Conservation (phyloP, 2,113 vertebrate species). For the Panthera tigris region DNA sequence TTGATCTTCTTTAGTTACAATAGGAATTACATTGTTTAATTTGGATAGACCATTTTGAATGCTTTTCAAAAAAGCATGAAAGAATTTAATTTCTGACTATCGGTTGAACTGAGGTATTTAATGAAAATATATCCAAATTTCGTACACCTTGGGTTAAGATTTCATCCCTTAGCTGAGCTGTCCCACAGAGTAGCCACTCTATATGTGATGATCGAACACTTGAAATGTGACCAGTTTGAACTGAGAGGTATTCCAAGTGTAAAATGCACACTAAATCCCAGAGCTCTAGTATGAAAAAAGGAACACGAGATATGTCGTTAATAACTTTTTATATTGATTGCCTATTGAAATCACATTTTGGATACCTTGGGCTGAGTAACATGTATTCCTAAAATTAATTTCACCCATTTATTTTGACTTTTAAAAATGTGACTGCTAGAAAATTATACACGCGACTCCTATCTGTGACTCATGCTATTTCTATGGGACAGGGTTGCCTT, state of each 20-base stretch:
- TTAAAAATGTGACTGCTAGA: neutral
- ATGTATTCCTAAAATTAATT: neutral
- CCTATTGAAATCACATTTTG: neutral
- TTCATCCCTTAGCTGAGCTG: neutral
- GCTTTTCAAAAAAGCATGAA: neutral
- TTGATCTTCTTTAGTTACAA: neutral
- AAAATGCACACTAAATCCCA: neutral
- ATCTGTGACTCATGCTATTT: neutral
- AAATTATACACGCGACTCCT: neutral
- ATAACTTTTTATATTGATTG: neutral
- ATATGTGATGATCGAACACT: no score
- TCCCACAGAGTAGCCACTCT: neutral
- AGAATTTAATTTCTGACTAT: neutral
- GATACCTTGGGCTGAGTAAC: neutral
- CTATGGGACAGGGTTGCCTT: neutral
- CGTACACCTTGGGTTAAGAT: neutral
- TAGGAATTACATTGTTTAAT: neutral
- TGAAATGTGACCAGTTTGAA: neutral
- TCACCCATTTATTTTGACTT: neutral
- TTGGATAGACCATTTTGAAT: constrained; percentile 40
- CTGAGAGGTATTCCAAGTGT: neutral
- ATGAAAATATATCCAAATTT: constrained; percentile 24
- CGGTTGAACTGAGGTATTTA: constrained; percentile 14
- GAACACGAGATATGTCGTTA: neutral
- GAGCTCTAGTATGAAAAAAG: neutral